A percentile compares a stretch with the other conserved stretches of the same genome.
phyloP scores from a whole-genome alignment of 2,113 vertebrate species.

The Cygnus atratus region DNA sequence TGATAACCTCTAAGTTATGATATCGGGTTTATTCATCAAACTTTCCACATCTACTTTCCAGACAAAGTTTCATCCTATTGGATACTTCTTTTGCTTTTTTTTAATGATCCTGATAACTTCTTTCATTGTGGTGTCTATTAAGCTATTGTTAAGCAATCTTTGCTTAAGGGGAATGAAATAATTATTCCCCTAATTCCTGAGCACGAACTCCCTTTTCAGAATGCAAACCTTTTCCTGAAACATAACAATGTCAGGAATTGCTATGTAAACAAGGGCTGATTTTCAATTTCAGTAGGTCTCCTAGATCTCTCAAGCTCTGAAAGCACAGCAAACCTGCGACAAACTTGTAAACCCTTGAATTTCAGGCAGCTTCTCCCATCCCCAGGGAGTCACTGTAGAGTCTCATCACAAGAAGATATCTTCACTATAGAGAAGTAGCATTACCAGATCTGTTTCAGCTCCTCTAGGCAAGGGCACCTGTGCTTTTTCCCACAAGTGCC shows the following conservation, averaged over 20 bases:
- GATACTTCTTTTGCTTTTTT: background rate
- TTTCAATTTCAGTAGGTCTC: background rate
- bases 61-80: background rate
- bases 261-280: background rate
- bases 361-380: background rate
- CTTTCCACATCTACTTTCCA: background rate
- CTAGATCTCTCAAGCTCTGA: background rate
- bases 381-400: background rate
- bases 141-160: background rate
- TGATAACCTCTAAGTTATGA: background rate
- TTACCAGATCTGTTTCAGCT: background rate
- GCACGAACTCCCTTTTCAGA: background rate
- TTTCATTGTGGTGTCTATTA: background rate
- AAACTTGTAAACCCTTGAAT: background rate
- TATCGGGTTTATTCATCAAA: background rate
- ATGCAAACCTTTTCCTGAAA: background rate
- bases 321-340: background rate
- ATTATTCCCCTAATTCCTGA: background rate
- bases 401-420: background rate
- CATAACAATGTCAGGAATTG: background rate
- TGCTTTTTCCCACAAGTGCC: background rate
- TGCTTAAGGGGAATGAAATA: background rate
- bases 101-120: background rate
- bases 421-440: background rate
- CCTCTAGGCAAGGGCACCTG: background rate